Base-by-base conservation (phyloP, 2,797 vertebrate species). In the Sebastes nivosus region DNA sequence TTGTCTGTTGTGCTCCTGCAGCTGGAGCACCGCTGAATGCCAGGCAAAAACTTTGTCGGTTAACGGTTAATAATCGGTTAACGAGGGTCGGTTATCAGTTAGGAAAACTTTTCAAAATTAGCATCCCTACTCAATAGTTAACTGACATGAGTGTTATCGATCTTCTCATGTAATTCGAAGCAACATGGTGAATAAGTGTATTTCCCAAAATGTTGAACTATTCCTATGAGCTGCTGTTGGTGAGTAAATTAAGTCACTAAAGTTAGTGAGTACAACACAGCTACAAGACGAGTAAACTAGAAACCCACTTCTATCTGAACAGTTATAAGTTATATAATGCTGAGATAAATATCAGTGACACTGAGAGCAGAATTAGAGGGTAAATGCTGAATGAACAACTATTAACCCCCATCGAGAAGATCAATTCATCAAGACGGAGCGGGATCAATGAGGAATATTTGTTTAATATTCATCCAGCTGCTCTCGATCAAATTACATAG, bases 401-500 rank as follows among this genome's bases (percentile, higher is more conserved):
- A 27, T 76, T 42, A 77, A 72, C 27, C 80, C 55, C 59, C 52
- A 75, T 80, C 36, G 46, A 60, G 11, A 73, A 58, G 75, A 80
- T 5, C 68, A 12, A 80, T 75, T 66, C 14, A 81, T 74, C 30
- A 66, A 20, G n/a, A 52, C 14, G 57, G 77, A 79, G 69, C 4
- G 0, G 7, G 50, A 73, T 69, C 55, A 70, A 16, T 59, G 60
- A 78, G 67, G 64, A 82, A 77, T 75, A 79, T 82, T 63, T 0
- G 54, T 65, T 12, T 59, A 46, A 46, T 63, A 60, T 82, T 78
- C 64, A 72, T 87, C 70, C 90, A 89, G 91, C 88, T 93, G 92
- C 87, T 87, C 81, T 84, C 67, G 24, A 77, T 92, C 86, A 90
- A 74, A 85, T 88, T 77, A 83, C 88, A 86, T 18, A 6, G 65